A percentile compares a stretch with the other conserved stretches of the same genome.
phyloP scores from a whole-genome alignment of 2,113 vertebrate genomes.

The Paradisaea rubra region DNA sequence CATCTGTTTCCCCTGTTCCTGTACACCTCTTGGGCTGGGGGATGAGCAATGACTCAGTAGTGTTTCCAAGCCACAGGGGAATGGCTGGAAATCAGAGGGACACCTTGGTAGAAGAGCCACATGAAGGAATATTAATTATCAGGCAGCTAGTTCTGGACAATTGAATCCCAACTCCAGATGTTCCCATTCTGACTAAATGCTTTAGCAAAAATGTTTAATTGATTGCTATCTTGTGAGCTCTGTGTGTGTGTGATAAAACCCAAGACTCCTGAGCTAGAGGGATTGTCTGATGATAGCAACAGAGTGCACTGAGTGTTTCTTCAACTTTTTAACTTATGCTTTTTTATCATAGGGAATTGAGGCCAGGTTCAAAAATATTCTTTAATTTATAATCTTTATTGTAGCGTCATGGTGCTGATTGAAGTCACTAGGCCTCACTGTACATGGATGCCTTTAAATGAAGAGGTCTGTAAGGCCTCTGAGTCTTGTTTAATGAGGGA shows the following conservation, averaged over 20 bases:
- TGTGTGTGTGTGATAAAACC: conserved; percentile 43
- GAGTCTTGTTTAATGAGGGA: not conserved
- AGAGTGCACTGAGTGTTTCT: not conserved
- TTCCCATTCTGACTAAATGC: conserved; percentile 58
- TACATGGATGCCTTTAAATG: not conserved
- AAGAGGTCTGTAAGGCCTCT: not conserved
- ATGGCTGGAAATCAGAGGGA: conserved; percentile 13
- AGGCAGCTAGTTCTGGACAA: conserved; percentile 68
- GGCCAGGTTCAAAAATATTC: not conserved
- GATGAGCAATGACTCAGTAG: not conserved
- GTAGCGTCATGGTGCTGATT: not conserved
- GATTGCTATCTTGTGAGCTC: conserved; percentile 49
- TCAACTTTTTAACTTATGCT: not conserved
- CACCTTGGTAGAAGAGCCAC: conserved; percentile 44
- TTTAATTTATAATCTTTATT: conserved; percentile 20
- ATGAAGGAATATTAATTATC: conserved; percentile 69
- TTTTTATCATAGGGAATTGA: not conserved
- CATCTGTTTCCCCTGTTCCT: not conserved
- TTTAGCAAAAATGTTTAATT: conserved; percentile 43
- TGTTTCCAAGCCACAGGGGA: not conserved
- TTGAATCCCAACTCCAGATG: conserved; percentile 72
- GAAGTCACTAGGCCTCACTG: not conserved
- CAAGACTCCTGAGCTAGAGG: conserved; percentile 43
- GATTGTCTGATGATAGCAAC: conserved; percentile 12
- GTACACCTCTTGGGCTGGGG: not conserved